phyloP scores from a whole-genome alignment of 1,140 invertebrate genomes.

The Cydia fagiglandana region DNA sequence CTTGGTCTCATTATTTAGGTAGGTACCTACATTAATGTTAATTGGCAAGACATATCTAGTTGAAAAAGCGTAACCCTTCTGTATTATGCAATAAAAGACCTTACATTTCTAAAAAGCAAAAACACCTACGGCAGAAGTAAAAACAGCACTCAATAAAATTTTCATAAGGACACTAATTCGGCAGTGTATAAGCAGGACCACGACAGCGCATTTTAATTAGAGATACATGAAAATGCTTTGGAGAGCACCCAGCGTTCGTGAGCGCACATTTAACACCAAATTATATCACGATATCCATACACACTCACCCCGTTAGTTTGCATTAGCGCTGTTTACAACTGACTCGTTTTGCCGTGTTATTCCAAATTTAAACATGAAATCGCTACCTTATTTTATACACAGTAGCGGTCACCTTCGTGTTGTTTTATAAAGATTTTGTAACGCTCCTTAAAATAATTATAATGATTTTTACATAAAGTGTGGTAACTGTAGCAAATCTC shows the following conservation, averaged over 20 bases:
- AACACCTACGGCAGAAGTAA: conserved; percentile 4
- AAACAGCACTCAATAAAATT: conserved; percentile 54
- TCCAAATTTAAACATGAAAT: conserved; percentile 47
- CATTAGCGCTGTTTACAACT: conserved; percentile 34
- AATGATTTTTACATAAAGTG: neutral
- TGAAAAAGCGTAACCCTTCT: neutral
- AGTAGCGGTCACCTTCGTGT: neutral
- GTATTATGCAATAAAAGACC: neutral
- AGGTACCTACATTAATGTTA: no score
- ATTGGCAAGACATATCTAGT: neutral
- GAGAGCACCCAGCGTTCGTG: conserved; percentile 51
- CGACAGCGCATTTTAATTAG: conserved; percentile 79
- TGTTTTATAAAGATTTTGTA: neutral
- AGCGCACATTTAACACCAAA: conserved; percentile 57
- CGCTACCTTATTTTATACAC: neutral
- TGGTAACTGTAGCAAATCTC: no score
- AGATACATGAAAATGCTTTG: conserved; percentile 77
- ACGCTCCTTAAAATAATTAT: no score
- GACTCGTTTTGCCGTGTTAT: conserved; percentile 41
- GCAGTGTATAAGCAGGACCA: conserved; percentile 57
- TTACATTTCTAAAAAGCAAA: neutral
- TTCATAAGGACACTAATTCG: conserved; percentile 52
- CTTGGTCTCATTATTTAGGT: no score
- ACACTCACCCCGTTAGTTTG: conserved; percentile 52
- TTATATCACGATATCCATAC: conserved; percentile 66